Base-by-base conservation (phyloP, 2,113 vertebrate genomes). In the Ornithorhynchus anatinus region DNA sequence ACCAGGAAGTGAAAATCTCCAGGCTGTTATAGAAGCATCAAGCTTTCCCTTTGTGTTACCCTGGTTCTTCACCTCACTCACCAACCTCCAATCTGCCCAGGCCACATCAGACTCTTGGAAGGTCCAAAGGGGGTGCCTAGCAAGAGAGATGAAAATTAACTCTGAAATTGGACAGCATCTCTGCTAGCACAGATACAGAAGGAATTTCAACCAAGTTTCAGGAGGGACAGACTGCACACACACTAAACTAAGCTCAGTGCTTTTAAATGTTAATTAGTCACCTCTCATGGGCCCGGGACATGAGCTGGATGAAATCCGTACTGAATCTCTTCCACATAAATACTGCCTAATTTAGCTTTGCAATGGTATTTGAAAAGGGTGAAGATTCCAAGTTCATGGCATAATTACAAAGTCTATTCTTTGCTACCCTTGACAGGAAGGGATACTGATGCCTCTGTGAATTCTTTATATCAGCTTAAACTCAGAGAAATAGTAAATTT, bases 311-410 rank as follows among this genome's bases (percentile, higher is more conserved):
- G 22, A 3, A 0, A n/a, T 66, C 73, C 81, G 70, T 2, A 0
- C 7, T 50, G 56, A 77, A n/a, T n/a, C n/a, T 4, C 1, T 8
- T 42, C 73, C 56, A 53, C 84, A 50, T 52, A 47, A 48, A 66
- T 62, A 51, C 20, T 7, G 73, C 42, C 64, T 73, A 53, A 75
- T 82, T 78, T 67, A 75, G 80, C 78, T 80, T 70, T 48, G 67
- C 77, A 78, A 82, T 82, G 56, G 62, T 63, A 57, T 54, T 31
- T 37, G 53, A 40, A 68, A 62, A 36, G 63, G 67, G 60, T 67
- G 76, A 80, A 72, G 60, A 72, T 59, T 42, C 44, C 52, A 44
- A 59, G 43, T 22, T 66, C 8, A 2, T 2, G 36, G 70, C 11
- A 1, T 58, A 20, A 58, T 64, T 75, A 58, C 69, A 63, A 79